These are phyloP conservation scores for Papilio gigon DNA, from an alignment of 2,888 invertebrate genomes.

Conservation along the genomic window DNA sequence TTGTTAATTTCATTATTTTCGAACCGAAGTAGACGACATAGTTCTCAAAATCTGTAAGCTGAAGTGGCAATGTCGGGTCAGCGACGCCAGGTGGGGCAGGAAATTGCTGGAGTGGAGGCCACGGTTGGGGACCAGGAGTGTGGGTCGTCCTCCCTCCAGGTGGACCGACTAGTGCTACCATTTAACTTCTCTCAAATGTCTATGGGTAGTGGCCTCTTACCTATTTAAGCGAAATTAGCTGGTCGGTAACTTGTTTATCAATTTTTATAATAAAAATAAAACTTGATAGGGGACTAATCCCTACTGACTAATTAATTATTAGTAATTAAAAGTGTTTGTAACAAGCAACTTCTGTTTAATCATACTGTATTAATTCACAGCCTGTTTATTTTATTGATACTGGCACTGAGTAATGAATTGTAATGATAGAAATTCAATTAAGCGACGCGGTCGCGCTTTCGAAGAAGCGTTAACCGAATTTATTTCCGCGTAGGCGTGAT, in stretches of 20 bases:
- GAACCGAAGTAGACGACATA: too few species aligned
- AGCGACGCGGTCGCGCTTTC: neutral
- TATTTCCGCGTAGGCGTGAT: neutral
- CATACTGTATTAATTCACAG: neutral
- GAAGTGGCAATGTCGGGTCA: too few species aligned
- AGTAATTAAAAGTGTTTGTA: neutral
- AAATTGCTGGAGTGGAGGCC: too few species aligned
- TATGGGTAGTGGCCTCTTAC: neutral
- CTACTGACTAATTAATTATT: neutral
- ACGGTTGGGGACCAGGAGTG: too few species aligned
- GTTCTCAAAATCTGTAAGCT: too few species aligned
- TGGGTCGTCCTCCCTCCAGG: too few species aligned
- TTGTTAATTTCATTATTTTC: too few species aligned
- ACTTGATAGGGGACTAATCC: too few species aligned
- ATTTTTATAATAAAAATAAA: too few species aligned
- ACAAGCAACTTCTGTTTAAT: neutral
- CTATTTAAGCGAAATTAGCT: neutral
- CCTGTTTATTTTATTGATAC: neutral
- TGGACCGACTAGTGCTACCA: too few species aligned
- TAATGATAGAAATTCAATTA: slow-evolving; percentile 3
- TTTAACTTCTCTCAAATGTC: neutral
- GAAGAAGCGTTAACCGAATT: neutral
- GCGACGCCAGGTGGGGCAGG: too few species aligned
- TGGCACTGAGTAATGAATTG: neutral
- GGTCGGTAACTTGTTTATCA: neutral